Evolutionary conservation across 2,888 invertebrate species (phyloP).

Genomic region (Anticlea derivata): DNA sequence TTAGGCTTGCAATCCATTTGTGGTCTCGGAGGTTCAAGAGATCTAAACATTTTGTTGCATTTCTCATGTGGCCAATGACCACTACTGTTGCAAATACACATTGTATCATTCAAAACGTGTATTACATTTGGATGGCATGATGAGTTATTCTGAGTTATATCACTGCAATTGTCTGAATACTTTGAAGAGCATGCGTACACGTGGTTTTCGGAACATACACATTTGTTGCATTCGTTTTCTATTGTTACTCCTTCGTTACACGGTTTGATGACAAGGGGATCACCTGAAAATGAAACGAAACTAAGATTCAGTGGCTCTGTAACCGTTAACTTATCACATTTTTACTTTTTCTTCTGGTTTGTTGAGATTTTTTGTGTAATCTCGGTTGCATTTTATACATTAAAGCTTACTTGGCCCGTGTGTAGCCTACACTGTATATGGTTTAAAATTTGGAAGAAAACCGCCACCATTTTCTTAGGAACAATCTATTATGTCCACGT

Average conservation of each 20-base stretch:
- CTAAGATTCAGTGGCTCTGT: background rate
- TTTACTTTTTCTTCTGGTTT: too few species aligned
- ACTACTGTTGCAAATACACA: conserved; percentile 55
- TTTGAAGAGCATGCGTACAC: conserved; percentile 42
- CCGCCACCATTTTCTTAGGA: too few species aligned
- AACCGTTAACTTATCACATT: too few species aligned
- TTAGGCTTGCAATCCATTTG: conserved; percentile 49
- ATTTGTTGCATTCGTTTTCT: conserved; percentile 47
- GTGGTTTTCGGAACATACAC: conserved; percentile 41
- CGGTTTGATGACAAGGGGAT: conserved; percentile 28
- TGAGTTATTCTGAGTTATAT: background rate
- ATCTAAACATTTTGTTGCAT: conserved; percentile 45
- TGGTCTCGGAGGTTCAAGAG: conserved; percentile 30
- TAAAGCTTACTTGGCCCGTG: too few species aligned
- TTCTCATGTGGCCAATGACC: conserved; percentile 58
- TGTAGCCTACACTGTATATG: too few species aligned
- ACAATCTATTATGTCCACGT: too few species aligned
- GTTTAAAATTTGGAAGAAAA: too few species aligned
- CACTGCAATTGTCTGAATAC: conserved; percentile 29
- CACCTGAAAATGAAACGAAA: conserved; percentile 33
- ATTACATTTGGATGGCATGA: conserved; percentile 50
- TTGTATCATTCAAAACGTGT: conserved; percentile 46
- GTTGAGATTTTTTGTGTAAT: too few species aligned
- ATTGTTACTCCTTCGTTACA: conserved; percentile 44
- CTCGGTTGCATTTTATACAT: too few species aligned